Evolutionary conservation across 2,113 vertebrate species (phyloP).

Genomic region (Asarcornis scutulata): DNA sequence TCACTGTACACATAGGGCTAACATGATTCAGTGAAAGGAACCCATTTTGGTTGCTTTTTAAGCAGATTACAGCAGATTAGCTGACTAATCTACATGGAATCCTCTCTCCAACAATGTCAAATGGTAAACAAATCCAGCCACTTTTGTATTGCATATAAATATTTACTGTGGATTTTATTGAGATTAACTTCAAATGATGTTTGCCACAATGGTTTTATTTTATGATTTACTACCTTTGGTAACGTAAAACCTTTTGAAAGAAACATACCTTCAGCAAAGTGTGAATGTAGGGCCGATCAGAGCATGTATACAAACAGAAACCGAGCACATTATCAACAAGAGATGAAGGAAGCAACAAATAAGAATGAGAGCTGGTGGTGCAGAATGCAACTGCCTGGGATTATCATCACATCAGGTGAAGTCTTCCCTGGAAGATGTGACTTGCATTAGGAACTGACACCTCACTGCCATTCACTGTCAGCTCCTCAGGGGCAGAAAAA

Average conservation of each 20-base stretch:
- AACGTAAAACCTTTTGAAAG: slow-evolving; percentile 19
- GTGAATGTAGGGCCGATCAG: not conserved
- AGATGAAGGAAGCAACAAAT: not conserved
- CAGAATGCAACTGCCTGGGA: not conserved
- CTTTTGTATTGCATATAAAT: slow-evolving; percentile 44
- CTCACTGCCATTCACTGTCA: not conserved
- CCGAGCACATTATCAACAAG: rapidly evolving
- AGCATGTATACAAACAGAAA: not conserved
- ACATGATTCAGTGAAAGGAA: slow-evolving; percentile 21
- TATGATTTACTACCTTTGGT: slow-evolving; percentile 8
- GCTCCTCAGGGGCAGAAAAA: not conserved
- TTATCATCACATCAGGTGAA: not conserved
- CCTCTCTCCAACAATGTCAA: slow-evolving; percentile 44
- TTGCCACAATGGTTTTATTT: slow-evolving; percentile 37
- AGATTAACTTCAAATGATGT: slow-evolving; percentile 60
- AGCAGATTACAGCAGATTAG: slow-evolving; percentile 71
- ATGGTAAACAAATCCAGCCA: slow-evolving; percentile 63
- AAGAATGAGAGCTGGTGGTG: not conserved
- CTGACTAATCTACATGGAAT: slow-evolving; percentile 57
- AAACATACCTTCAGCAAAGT: not conserved
- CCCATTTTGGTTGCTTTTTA: slow-evolving; percentile 30
- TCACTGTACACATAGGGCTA: not conserved
- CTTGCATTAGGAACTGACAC: not conserved
- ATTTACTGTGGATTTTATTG: slow-evolving; percentile 56
- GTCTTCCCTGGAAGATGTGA: not conserved